Evolutionary conservation across 1,140 invertebrate species (phyloP).

Genomic region (Drosophila cardini): DNA sequence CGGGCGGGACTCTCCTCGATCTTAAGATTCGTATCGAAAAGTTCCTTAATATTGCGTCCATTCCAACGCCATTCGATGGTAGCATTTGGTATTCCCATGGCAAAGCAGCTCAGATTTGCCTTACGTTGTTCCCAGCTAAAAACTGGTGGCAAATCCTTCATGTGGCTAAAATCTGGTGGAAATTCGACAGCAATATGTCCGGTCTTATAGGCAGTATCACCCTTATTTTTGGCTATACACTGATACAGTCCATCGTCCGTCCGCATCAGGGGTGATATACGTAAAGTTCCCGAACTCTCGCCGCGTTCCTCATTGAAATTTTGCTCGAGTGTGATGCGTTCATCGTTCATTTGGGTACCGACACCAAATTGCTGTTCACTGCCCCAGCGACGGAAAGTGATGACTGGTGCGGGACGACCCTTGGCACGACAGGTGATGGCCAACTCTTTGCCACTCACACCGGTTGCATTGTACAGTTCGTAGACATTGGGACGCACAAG

Average conservation of each 20-base stretch:
- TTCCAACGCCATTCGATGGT: slow-evolving; percentile 93
- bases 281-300: slow-evolving; percentile 88
- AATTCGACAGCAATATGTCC: slow-evolving; percentile 94
- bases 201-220: slow-evolving; percentile 89
- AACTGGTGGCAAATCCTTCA: slow-evolving; percentile 88
- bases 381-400: slow-evolving; percentile 88
- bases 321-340: slow-evolving; percentile 87
- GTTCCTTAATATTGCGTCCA: slow-evolving; percentile 85
- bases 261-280: slow-evolving; percentile 87
- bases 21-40: slow-evolving; percentile 86
- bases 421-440: slow-evolving; percentile 90
- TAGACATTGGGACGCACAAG: slow-evolving; percentile 92
- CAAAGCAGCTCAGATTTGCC: slow-evolving; percentile 95
- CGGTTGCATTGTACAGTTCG: slow-evolving; percentile 90
- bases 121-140: slow-evolving; percentile 93
- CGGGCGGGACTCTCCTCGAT: slow-evolving; percentile 88
- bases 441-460: slow-evolving; percentile 87
- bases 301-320: slow-evolving; percentile 86
- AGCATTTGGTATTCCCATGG: slow-evolving; percentile 92
- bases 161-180: slow-evolving; percentile 91
- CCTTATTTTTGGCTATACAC: slow-evolving; percentile 92
- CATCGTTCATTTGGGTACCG: slow-evolving; percentile 87
- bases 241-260: slow-evolving; percentile 95
- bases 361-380: slow-evolving; percentile 86
- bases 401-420: slow-evolving; percentile 91